phyloP scores from a whole-genome alignment of 2,113 vertebrate genomes.

The Plecotus auritus region DNA sequence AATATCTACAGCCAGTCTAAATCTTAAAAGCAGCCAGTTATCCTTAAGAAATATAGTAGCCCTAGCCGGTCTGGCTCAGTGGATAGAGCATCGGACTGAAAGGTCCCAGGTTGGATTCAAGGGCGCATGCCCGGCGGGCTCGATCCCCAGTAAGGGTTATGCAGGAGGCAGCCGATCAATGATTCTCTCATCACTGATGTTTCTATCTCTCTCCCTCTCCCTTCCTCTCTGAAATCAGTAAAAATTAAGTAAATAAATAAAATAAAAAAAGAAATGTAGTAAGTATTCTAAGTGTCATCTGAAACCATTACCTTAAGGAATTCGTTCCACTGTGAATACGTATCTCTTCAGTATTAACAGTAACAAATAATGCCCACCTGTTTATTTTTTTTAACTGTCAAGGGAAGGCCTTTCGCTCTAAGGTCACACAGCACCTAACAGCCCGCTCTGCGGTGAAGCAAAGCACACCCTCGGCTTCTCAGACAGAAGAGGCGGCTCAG shows the following conservation, averaged over 20 bases:
- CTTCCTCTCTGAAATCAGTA: too few species aligned
- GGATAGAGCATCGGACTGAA: too few species aligned
- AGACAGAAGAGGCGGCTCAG: accelerated
- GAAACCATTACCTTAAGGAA: background rate
- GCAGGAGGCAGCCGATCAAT: too few species aligned
- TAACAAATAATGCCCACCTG: background rate
- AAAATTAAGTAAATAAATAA: too few species aligned
- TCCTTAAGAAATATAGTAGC: background rate
- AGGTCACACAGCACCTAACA: background rate
- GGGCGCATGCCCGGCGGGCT: too few species aligned
- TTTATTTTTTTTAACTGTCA: background rate
- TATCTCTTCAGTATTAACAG: background rate
- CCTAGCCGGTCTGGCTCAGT: too few species aligned
- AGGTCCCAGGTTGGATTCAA: too few species aligned
- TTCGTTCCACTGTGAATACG: background rate
- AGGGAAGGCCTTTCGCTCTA: background rate
- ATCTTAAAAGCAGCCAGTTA: background rate
- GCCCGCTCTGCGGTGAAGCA: background rate
- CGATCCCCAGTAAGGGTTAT: too few species aligned
- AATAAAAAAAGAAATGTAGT: background rate
- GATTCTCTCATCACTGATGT: too few species aligned
- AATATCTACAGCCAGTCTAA: background rate
- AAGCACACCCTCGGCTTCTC: background rate
- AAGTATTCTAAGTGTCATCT: background rate
- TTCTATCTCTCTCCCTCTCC: too few species aligned